Evolutionary conservation across 2,888 invertebrate genomes (phyloP).

Genomic region (Drosophila algonquin): DNA sequence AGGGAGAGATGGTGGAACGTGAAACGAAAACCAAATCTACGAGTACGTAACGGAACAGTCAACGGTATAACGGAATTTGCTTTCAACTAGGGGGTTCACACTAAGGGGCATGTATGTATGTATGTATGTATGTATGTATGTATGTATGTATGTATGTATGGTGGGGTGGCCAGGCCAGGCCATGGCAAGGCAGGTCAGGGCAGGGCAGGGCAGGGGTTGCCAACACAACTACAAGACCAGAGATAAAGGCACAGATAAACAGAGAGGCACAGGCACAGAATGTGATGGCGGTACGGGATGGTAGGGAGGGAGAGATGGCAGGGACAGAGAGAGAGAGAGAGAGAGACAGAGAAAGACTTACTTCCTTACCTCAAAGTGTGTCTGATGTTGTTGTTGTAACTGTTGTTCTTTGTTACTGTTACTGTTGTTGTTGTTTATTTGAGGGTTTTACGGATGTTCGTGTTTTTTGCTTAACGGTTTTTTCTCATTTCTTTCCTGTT

Average conservation of each 20-base stretch:
- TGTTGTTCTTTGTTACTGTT: constrained; percentile 28
- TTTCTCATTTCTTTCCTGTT: constrained; percentile 2
- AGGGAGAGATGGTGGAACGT: constrained; percentile 36
- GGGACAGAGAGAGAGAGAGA: constrained; percentile 35
- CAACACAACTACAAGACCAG: constrained; percentile 46
- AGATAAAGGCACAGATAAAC: constrained; percentile 30
- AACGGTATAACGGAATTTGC: constrained; percentile 28
- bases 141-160: not conserved
- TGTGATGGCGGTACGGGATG: constrained; percentile 1
- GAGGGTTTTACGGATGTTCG: not conserved
- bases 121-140: not conserved
- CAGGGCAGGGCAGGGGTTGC: not conserved
- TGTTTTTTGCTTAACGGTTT: constrained; percentile 19
- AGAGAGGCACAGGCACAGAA: constrained; percentile 9
- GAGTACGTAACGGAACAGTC: constrained; percentile 25
- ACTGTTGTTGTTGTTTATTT: constrained; percentile 19
- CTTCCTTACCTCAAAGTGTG: constrained; percentile 49
- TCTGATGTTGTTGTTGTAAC: constrained; percentile 37
- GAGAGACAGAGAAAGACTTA: constrained; percentile 41
- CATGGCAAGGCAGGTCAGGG: not conserved
- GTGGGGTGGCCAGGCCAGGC: no score
- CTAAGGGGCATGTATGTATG: not conserved
- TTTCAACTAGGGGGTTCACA: constrained; percentile 18
- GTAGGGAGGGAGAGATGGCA: constrained; percentile 12
- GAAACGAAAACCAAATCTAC: constrained; percentile 32